phyloP scores from a whole-genome alignment of 2,888 invertebrate genomes.

The Hypsopygia costalis region DNA sequence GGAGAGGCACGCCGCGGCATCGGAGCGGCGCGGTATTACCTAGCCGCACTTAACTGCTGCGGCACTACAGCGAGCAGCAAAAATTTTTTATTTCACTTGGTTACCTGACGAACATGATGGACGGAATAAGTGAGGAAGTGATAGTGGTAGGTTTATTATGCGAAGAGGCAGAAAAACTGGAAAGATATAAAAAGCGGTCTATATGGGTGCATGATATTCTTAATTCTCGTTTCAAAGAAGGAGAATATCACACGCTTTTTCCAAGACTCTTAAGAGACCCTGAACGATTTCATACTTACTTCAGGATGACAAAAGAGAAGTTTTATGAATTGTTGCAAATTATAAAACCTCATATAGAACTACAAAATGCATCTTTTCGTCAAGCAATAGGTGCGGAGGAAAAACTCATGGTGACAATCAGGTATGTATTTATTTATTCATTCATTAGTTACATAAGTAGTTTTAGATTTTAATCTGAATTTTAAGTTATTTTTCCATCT shows the following conservation, averaged over 20 bases:
- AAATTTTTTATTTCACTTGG: too few relatives aligned
- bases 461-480: too few relatives aligned
- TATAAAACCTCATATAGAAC: slow-evolving; percentile 8
- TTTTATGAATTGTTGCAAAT: slow-evolving; percentile 10
- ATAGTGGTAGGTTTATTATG: too few relatives aligned
- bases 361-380: slow-evolving; percentile 1
- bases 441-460: too few relatives aligned
- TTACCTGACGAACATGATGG: too few relatives aligned
- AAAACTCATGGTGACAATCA: not conserved
- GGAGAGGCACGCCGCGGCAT: too few relatives aligned
- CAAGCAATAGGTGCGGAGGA: slow-evolving; percentile 4
- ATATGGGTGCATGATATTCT: slow-evolving; percentile 2
- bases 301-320: slow-evolving; percentile 9
- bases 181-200: slow-evolving; percentile 10
- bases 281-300: not conserved
- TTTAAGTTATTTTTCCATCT: too few relatives aligned
- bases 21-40: too few relatives aligned
- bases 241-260: slow-evolving; percentile 9
- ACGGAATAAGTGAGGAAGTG: too few relatives aligned
- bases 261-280: slow-evolving; percentile 2
- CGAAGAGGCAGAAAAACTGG: not conserved
- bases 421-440: slow-evolving; percentile 7
- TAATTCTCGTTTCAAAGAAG: slow-evolving; percentile 8
- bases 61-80: too few relatives aligned
- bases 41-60: too few relatives aligned